Evolutionary conservation across 2,797 vertebrate genomes (phyloP).

Genomic region (Brachyrhaphis roseni): DNA sequence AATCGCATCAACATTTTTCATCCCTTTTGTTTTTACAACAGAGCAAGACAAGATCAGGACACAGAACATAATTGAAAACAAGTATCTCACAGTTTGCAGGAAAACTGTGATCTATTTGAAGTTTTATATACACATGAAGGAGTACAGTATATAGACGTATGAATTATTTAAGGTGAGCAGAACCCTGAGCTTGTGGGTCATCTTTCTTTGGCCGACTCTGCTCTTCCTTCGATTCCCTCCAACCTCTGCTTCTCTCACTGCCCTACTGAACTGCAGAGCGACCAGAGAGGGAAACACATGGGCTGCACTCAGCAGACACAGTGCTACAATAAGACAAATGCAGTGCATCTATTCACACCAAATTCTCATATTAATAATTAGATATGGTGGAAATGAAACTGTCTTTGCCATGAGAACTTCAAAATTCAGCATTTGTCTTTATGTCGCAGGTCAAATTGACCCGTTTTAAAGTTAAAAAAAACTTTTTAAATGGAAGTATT

Average conservation of each 20-base stretch:
- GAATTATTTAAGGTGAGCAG: background rate
- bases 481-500: no score
- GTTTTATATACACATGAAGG: background rate
- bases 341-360: background rate
- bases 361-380: background rate
- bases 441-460: no score
- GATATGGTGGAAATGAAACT: background rate
- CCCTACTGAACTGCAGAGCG: conserved; percentile 60
- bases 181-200: background rate
- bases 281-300: conserved; percentile 13
- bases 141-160: background rate
- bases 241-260: conserved; percentile 45
- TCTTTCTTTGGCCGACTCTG: conserved; percentile 3
- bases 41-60: background rate
- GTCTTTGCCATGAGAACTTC: background rate
- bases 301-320: background rate
- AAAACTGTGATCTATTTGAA: background rate
- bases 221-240: conserved; percentile 12
- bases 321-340: background rate
- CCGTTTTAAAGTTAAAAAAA: no score
- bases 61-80: background rate
- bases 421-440: background rate
- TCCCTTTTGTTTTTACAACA: background rate
- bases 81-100: background rate
- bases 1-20: background rate